phyloP scores from a whole-genome alignment of 1,140 invertebrate genomes.

The Drosophila albomicans region DNA sequence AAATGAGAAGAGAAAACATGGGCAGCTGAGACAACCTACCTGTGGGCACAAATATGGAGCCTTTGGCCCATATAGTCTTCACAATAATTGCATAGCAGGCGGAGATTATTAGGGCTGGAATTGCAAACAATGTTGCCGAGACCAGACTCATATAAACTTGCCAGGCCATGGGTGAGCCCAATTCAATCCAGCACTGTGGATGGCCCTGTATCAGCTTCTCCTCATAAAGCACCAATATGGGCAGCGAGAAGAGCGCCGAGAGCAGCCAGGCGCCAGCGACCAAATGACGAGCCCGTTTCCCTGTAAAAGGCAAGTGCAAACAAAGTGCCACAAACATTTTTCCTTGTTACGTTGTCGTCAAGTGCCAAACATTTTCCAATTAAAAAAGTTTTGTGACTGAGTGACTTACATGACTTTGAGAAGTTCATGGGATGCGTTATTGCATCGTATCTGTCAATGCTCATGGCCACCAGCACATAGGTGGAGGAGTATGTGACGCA shows the following conservation, averaged over 20 bases:
- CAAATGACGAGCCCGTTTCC: constrained; percentile 92
- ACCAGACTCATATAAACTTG: constrained; percentile 95
- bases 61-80: constrained; percentile 95
- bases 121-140: constrained; percentile 92
- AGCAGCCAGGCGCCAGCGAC: constrained; percentile 93
- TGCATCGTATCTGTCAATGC: constrained; percentile 97
- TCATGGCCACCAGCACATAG: constrained; percentile 96
- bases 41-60: constrained; percentile 86
- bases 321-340: background rate
- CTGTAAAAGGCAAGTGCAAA: constrained; percentile 85
- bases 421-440: constrained; percentile 98
- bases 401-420: constrained; percentile 94
- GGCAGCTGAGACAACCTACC: constrained; percentile 43
- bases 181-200: constrained; percentile 96
- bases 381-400: constrained; percentile 64
- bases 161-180: constrained; percentile 91
- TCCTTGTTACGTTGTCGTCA: constrained; percentile 7
- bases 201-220: constrained; percentile 91
- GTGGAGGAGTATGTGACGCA: constrained; percentile 96
- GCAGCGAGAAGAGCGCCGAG: constrained; percentile 93
- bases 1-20: constrained; percentile 12
- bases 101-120: constrained; percentile 95
- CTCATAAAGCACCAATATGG: constrained; percentile 93
- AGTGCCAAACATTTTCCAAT: constrained; percentile 65
- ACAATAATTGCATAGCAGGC: constrained; percentile 97